Evolutionary conservation across 2,888 invertebrate genomes (phyloP).

Genomic region (Ormyrus thymus): DNA sequence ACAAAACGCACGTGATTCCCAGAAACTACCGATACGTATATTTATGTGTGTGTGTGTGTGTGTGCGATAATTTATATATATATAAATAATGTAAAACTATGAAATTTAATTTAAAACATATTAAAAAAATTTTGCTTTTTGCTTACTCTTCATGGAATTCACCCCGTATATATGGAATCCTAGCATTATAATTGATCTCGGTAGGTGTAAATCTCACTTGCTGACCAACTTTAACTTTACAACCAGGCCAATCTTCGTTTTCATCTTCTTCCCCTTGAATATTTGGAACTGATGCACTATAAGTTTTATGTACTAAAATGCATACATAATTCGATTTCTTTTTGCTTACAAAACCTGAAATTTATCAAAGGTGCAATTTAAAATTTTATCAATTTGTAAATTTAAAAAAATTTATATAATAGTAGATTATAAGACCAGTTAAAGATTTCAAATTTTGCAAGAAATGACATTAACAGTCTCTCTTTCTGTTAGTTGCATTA

Average conservation of each 20-base stretch:
- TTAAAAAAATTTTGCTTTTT: neutral
- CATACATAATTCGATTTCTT: constrained; percentile 81
- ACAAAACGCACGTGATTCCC: too few relatives aligned
- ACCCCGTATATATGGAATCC: constrained; percentile 81
- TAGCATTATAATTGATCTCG: constrained; percentile 78
- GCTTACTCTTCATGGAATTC: constrained; percentile 77
- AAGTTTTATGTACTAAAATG: constrained; percentile 82
- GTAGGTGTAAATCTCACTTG: constrained; percentile 79
- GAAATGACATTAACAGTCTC: too few relatives aligned
- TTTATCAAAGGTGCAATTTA: neutral
- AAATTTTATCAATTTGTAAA: neutral
- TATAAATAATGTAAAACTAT: too few relatives aligned
- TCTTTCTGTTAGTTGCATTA: constrained; percentile 60
- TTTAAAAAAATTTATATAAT: constrained; percentile 23
- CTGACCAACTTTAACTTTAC: constrained; percentile 78
- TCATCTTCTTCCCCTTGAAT: constrained; percentile 72
- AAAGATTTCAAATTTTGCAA: neutral
- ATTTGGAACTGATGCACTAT: constrained; percentile 82
- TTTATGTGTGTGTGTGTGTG: too few relatives aligned
- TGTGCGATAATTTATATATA: too few relatives aligned
- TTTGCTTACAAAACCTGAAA: constrained; percentile 80
- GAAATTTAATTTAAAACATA: too few relatives aligned
- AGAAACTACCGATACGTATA: too few relatives aligned
- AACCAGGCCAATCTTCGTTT: constrained; percentile 79
- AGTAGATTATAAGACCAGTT: neutral